These are phyloP conservation scores for Drosophila lutescens DNA, from an alignment of 2,888 invertebrate species.

Conservation along the genomic window DNA sequence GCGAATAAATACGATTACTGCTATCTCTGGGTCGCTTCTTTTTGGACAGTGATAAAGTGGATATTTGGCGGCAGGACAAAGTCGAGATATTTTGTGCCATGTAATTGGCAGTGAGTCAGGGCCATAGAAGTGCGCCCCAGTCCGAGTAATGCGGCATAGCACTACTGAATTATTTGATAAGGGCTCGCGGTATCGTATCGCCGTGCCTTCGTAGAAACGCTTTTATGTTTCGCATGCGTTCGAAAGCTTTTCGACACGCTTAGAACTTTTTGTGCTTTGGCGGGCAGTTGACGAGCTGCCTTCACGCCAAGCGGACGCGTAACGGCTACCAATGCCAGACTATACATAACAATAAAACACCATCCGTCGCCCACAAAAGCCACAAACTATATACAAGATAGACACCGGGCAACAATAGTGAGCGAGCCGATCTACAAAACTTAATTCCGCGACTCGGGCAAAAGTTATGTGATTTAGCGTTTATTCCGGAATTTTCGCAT, in stretches of 20 bases:
- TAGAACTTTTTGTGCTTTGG: constrained; percentile 62
- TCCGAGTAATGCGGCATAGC: constrained; percentile 9
- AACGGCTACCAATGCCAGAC: constrained; percentile 28
- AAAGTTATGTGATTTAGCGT: constrained; percentile 67
- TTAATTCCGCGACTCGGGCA: constrained; percentile 20
- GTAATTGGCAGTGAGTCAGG: constrained; percentile 32
- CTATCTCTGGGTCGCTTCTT: constrained; percentile 10
- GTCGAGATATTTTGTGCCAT: constrained; percentile 13
- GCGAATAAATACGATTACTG: constrained; percentile 17
- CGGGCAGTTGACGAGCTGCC: constrained; percentile 82
- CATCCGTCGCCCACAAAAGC: constrained; percentile 17
- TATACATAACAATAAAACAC: constrained; percentile 6
- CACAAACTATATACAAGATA: constrained; percentile 10
- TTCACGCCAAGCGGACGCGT: constrained; percentile 76
- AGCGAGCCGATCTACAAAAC: background rate
- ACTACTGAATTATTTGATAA: constrained; percentile 25
- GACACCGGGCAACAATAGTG: constrained; percentile 3
- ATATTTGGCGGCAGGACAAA: constrained; percentile 36
- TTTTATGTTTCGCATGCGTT: constrained; percentile 34
- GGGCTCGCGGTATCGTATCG: constrained; percentile 8
- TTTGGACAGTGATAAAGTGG: constrained; percentile 20
- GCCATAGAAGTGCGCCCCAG: constrained; percentile 17
- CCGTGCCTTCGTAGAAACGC: constrained; percentile 17
- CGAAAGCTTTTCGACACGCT: constrained; percentile 49
- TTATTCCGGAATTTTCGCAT: constrained; percentile 11